Base-by-base conservation (phyloP, 2,113 vertebrate genomes). In the Nestor notabilis region DNA sequence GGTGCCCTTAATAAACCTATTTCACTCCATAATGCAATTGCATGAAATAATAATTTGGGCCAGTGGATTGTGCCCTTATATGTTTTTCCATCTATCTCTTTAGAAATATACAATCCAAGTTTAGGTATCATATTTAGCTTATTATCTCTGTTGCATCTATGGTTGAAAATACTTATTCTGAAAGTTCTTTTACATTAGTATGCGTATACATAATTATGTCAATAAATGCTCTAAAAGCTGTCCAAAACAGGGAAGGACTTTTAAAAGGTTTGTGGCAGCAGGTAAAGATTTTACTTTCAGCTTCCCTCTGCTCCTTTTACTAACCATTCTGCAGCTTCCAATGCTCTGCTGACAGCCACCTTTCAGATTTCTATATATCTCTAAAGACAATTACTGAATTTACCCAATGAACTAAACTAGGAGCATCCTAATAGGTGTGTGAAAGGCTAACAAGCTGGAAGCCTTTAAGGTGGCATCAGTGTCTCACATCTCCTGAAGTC, bases 371-470 rank as follows among this genome's bases (percentile, higher is more conserved):
- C 87, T 91, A 21, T 52, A 89, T 17, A 70, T 93, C 84, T 83
- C 66, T 96, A 95, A 93, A 96, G 90, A 96, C 94, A 96, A 97
- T 96, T 96, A 96, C 83, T 5, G 46, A 90, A 83, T 96, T 96
- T 97, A 90, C 52, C 71, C 94, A 92, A 83, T 76, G 64, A 90
- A 78, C 49, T 55, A 89, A 70, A 92, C 82, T 44, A 81, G 92
- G 65, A 96, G 44, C 75, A 93, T 72, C 66, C 83, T 96, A 94
- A 96, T 68, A 97, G 84, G 76, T 90, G 80, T 95, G 79, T 91
- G 75, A 96, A 94, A 97, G 82, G 95, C 96, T 97, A 98, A 93
- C 83, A 95, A 97, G 94, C 90, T 94, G 78, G 84, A 94, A 93
- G 60, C 55, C 83, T 96, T 96, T 97, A 91, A 96, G 92, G 71